Evolutionary conservation across 2,113 vertebrate species (phyloP), one percentile per base, ranked within the genome.

Genomic region (Anser brachyrhynchus): DNA sequence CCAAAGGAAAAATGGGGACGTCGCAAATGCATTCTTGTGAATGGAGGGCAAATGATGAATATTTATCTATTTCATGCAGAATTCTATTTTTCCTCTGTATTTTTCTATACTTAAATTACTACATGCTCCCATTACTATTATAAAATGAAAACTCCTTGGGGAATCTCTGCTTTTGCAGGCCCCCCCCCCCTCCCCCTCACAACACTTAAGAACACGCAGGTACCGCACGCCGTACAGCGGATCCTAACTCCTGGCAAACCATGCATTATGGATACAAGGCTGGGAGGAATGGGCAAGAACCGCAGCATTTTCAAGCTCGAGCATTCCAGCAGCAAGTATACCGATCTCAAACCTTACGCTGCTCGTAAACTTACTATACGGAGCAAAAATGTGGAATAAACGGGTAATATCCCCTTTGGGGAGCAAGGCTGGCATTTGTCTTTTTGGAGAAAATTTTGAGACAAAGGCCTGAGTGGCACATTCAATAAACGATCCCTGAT

Each of bases 11-110:
- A 94, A 90, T 61, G 59, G 86, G 91, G 41, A 94, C 7, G 2
- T 80, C 49, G 11, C 74, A 96, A 94, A 94, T 95, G 80, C 74
- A 89, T 95, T 93, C 93, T 87, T 89, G 81, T 92, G 97, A 96
- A 95, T 87, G 94, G 90, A 94, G 96, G 87, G 72, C 83, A 92
- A 81, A 75, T 82, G 25, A 90, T 96, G 91, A 87, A 91, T 89
- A 96, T 95, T 93, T 92, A 95, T 92, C 93, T 96, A 77, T 87
- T 96, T 95, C 95, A 88, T 64, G 33, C 39, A 86, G 86, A 87
- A 96, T 90, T 97, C 77, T 87, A 58, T 94, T 93, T 92, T 83
- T 69, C 81, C 78, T 35, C 62, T 74, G 59, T 87, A 91, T 91
- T 96, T 94, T 96, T 96, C 85, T 95, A 39, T 82, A 80, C 92